Evolutionary conservation across 2,113 vertebrate species (phyloP).

Genomic region (Miniopterus natalensis): DNA sequence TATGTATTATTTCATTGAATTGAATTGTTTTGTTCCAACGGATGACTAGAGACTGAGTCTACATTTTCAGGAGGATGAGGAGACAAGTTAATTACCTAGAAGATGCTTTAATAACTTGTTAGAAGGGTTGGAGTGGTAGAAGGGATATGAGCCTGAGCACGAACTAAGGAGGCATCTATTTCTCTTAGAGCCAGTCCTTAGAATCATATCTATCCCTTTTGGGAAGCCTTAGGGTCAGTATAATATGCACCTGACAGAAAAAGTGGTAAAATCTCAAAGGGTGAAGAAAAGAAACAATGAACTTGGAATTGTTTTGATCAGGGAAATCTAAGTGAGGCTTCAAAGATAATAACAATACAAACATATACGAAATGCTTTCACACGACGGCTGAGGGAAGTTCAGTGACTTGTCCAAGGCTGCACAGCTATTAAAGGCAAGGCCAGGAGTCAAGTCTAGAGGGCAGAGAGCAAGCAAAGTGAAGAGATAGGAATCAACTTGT

Average conservation of each 20-base stretch:
- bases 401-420: slow-evolving; percentile 15
- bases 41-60: background rate
- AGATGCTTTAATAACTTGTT: background rate
- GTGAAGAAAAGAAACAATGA: slow-evolving; percentile 42
- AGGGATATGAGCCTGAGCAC: background rate
- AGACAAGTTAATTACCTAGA: background rate
- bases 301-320: background rate
- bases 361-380: slow-evolving; percentile 19
- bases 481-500: background rate
- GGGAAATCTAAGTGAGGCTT: background rate
- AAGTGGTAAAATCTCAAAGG: background rate
- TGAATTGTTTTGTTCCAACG: slow-evolving; percentile 11
- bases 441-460: background rate
- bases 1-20: slow-evolving; percentile 18
- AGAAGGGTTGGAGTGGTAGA: background rate
- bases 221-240: background rate
- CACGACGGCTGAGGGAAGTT: background rate
- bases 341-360: background rate
- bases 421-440: background rate
- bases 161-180: background rate
- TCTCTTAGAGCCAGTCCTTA: background rate
- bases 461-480: background rate
- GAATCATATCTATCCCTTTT: background rate
- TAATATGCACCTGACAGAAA: background rate
- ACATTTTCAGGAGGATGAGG: background rate